Evolutionary conservation across 2,888 invertebrate genomes (phyloP), one percentile per base, ranked within the genome.

Genomic region (Sarcophaga variegata): DNA sequence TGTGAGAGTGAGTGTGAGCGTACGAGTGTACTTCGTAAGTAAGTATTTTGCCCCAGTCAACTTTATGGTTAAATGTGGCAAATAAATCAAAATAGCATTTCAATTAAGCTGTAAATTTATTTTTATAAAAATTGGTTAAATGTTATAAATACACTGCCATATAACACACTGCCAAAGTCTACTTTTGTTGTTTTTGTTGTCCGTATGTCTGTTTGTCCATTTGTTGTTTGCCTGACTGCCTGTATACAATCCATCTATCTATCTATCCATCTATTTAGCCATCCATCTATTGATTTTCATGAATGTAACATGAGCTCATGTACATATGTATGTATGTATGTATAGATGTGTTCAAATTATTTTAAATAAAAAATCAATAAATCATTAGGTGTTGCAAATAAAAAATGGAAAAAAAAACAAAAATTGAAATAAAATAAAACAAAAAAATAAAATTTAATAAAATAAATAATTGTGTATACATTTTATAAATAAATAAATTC

Each of bases 1-100:
- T 47, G 45, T 37, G 6, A 4, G 27, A 5, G 22, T 22, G 27
- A 5, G 27, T 27, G 5, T 6, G 37, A 37, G 37, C 2, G 37
- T 37, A 2, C 37, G 37, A 37, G 37, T 37, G 37, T 37, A 37
- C 37, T 37, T 10, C 37, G 37, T 37, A 37, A 37, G 17, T 54
- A 54, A 54, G 49, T 54, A 91, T 90, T 90, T 90, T 90, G 91
- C 78, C 67, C 47, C 74, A 80, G 72, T 47, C 77, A 87, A 77
- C 81, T 83, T 81, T 49, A 64, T 77, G 76, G 63, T 79, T 83
- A 86, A 88, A 82, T 86, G 72, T 85, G 37, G 81, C n/a, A 75
- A 81, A 86, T 91, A 90, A 88, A 90, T 91, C 88, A 89, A 89
- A 91, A 90, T 91, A 81, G 75, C 85, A 83, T 88, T 83, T 84